Evolutionary conservation across 2,888 invertebrate genomes (phyloP).

Genomic region (Aplocera efformata): DNA sequence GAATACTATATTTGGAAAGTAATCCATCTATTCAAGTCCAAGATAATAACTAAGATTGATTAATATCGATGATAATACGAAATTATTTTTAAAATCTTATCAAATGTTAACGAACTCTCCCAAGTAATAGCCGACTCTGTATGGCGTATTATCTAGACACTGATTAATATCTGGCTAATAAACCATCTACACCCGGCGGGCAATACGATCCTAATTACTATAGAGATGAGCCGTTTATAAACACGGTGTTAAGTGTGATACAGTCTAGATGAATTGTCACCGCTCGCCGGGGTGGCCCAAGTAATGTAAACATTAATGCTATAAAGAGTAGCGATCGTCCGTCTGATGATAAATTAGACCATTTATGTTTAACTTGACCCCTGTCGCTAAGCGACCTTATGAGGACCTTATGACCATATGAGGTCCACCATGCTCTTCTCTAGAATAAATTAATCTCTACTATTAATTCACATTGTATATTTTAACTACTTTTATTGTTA

Average conservation of each 20-base stretch:
- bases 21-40: too few relatives aligned
- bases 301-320: constrained; percentile 14
- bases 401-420: too few relatives aligned
- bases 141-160: not conserved
- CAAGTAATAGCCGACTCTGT: not conserved
- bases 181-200: not conserved
- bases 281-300: constrained; percentile 46
- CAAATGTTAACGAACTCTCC: too few relatives aligned
- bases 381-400: too few relatives aligned
- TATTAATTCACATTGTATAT: too few relatives aligned
- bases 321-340: constrained; percentile 16
- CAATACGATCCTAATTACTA: constrained; percentile 6
- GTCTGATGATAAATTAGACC: constrained; percentile 1
- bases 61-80: too few relatives aligned
- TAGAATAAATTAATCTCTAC: too few relatives aligned
- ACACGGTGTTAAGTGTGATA: constrained; percentile 15
- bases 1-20: too few relatives aligned
- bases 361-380: not conserved
- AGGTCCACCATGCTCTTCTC: too few relatives aligned
- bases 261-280: constrained; percentile 28
- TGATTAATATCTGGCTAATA: constrained; percentile 2
- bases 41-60: too few relatives aligned
- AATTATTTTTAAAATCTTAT: too few relatives aligned
- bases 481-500: too few relatives aligned
- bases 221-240: constrained; percentile 8